Conservation (phyloP, 2,797 vertebrate species). For the Eupleurogrammus muticus region DNA sequence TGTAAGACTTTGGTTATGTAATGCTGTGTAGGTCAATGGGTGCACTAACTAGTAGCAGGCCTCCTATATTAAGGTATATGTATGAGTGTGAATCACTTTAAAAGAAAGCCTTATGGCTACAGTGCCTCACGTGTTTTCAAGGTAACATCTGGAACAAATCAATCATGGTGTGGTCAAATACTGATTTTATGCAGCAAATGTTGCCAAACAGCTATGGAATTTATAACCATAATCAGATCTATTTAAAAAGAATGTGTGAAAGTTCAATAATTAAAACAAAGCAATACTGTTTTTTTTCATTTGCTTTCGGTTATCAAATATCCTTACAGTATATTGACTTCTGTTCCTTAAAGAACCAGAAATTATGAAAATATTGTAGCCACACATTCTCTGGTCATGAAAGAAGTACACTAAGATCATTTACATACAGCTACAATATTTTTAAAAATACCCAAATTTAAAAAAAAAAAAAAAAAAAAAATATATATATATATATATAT, state of each 20-base stretch:
- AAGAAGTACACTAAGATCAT: too few relatives aligned
- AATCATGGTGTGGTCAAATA: not conserved
- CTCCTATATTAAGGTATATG: not conserved
- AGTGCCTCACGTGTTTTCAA: not conserved
- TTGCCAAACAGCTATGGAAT: not conserved
- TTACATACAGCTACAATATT: too few relatives aligned
- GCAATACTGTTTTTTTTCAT: too few relatives aligned
- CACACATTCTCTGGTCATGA: too few relatives aligned
- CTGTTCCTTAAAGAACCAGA: too few relatives aligned
- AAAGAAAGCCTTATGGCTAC: not conserved
- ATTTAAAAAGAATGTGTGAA: not conserved
- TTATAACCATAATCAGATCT: not conserved
- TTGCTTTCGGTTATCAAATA: too few relatives aligned
- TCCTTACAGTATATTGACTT: too few relatives aligned
- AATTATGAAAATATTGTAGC: too few relatives aligned
- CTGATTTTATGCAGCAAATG: not conserved
- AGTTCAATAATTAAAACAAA: too few relatives aligned
- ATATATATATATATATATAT: too few relatives aligned
- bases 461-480: too few relatives aligned
- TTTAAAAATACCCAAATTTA: too few relatives aligned
- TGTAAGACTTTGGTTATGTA: conserved; percentile 46
- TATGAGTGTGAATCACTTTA: not conserved
- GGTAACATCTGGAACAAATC: not conserved
- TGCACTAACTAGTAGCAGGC: conserved; percentile 22
- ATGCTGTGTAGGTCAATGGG: conserved; percentile 44